phyloP scores from a whole-genome alignment of 2,888 invertebrate species.

The Oeneis ivallda region DNA sequence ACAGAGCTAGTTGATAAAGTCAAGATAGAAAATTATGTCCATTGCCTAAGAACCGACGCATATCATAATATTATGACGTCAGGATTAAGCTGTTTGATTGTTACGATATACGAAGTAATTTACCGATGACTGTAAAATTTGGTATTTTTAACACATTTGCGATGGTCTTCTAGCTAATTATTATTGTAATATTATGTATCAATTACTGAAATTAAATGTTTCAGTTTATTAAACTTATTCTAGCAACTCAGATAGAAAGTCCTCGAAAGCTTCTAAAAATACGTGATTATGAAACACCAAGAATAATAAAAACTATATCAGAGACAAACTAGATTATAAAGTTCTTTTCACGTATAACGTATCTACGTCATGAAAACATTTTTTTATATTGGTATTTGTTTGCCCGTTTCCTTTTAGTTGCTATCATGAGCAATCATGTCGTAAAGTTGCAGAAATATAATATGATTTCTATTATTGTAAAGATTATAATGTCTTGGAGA shows the following conservation, averaged over 20 bases:
- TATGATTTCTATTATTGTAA: constrained; percentile 10
- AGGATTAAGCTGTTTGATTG: no score
- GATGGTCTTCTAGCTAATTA: no score
- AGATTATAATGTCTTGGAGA: not conserved
- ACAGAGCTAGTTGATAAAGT: not conserved
- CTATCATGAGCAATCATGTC: constrained; percentile 1
- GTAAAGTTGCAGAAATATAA: constrained; percentile 13
- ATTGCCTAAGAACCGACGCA: no score
- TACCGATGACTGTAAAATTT: no score
- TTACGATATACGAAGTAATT: no score
- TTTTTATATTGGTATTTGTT: constrained; percentile 22
- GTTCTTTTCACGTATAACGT: constrained; percentile 23
- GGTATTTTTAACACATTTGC: no score
- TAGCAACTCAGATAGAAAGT: not conserved
- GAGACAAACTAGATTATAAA: constrained; percentile 26
- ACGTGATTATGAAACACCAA: constrained; percentile 12
- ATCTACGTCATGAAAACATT: constrained; percentile 25
- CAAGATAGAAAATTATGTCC: no score
- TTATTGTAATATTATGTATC: no score
- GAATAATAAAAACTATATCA: constrained; percentile 21
- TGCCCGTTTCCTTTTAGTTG: constrained; percentile 16
- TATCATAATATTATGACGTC: not conserved
- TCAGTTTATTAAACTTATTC: not conserved
- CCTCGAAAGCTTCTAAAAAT: constrained; percentile 12
- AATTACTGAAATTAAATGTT: not conserved